Percentiles rank a stretch among this genome's conserved stretches.
phyloP scores from a whole-genome alignment of 2,888 invertebrate genomes.

The Branchipolynoe longqiensis region DNA sequence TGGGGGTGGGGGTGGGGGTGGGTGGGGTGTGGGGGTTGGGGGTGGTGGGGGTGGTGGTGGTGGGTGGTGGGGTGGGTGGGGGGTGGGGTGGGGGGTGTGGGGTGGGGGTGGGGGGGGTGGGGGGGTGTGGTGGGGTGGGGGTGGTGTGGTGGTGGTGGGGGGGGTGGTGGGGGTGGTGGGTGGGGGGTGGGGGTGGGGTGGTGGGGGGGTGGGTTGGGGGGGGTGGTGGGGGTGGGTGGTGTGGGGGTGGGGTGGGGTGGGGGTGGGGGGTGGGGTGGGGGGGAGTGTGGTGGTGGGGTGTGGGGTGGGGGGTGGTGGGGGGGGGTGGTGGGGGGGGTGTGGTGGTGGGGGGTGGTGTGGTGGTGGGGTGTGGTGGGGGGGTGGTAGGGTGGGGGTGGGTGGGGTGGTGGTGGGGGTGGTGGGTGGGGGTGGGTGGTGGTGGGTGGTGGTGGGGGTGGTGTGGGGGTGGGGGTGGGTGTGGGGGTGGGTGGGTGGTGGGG shows the following conservation, averaged over 20 bases:
- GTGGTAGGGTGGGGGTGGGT: neutral
- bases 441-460: neutral
- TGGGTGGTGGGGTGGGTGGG: too few species aligned
- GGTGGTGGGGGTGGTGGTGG: too few species aligned
- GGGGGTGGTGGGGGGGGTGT: neutral
- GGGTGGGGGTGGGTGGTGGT: neutral
- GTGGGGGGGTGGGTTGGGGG: too few species aligned
- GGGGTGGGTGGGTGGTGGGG: neutral
- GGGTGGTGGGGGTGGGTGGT: too few species aligned
- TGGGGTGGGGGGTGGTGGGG: neutral
- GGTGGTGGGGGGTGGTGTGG: neutral
- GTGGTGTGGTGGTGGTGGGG: too few species aligned
- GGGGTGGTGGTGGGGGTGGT: neutral
- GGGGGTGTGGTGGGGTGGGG: too few species aligned
- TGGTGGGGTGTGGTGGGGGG: constrained; percentile 1
- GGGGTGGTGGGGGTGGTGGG: too few species aligned
- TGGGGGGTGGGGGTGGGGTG: too few species aligned
- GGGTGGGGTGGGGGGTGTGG: too few species aligned
- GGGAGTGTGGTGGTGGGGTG: neutral
- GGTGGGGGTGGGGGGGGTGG: too few species aligned
- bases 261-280: neutral
- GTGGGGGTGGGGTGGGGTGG: neutral
- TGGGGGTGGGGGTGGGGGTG: too few species aligned
- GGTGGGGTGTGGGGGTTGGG: too few species aligned
- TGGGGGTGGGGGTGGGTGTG: neutral